Evolutionary conservation across 35 echinoderm and acorn worm species (phyloP), one percentile per base, ranked within the genome.

Genomic region (Nesometra sesokonis): DNA sequence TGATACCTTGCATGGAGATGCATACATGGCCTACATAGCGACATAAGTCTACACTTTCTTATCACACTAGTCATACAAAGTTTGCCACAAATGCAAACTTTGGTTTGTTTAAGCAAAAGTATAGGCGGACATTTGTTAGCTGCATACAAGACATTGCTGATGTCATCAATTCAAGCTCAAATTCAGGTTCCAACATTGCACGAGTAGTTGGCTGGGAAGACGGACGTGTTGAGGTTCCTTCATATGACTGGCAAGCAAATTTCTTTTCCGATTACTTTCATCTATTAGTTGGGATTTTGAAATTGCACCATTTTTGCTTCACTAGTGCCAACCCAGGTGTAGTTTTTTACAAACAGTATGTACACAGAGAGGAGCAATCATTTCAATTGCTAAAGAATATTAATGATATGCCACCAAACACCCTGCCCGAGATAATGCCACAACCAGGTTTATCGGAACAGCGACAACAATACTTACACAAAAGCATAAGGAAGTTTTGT

Each of bases 81-180:
- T 93, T 93, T 80, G 67, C 81, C 3, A 81, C 87, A 21, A 80
- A 92, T 77, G 35, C 57, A 57, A 43, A 82, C 29, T 92, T 92
- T 78, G 81, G 86, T 9, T 46, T 89, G 78, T 77, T 93, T 30
- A 93, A 93, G 80, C 91, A 85, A 27, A 35, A 32, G 19, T 93
- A 93, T 38, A 85, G 88, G 32, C n/a, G 77, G 32, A 36, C 77
- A 11, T 46, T 90, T 35, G 91, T 93, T 4, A 88, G 88, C 87
- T 90, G 87, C 46, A 52, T 93, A 19, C 15, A 85, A 30, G 91
- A 93, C n/a, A 35, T 93, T n/a, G 27, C 37, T 32, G 76, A 93
- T 46, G 87, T 86, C 9, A 87, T 93, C 19, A n/a, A 31, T 11
- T 27, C 47, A 40, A 93, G 91, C 77, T 89, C 91, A 13, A 7